phyloP scores from a whole-genome alignment of 2,888 invertebrate species.

The Drosophila niveifrons region DNA sequence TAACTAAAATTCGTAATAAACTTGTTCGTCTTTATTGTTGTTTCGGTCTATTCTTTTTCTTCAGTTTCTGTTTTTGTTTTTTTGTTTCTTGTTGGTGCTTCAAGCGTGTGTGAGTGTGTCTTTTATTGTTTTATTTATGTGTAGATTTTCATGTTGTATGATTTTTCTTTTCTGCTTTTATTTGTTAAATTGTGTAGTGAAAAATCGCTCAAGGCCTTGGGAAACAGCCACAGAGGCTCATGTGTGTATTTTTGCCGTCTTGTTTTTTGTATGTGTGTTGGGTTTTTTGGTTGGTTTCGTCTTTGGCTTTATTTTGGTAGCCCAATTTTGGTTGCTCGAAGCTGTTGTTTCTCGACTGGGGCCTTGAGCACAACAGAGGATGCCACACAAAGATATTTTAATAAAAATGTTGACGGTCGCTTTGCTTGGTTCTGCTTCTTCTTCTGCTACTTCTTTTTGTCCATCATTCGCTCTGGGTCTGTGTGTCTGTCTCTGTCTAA shows the following conservation, averaged over 20 bases:
- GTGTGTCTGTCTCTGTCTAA: not conserved
- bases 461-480: not conserved
- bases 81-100: no score
- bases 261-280: slow-evolving; percentile 34
- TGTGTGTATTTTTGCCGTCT: slow-evolving; percentile 23
- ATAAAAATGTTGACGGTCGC: slow-evolving; percentile 55
- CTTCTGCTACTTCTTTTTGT: not conserved
- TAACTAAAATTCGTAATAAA: slow-evolving; percentile 81
- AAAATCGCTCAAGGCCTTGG: slow-evolving; percentile 72
- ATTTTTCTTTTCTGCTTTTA: slow-evolving; percentile 64
- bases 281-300: slow-evolving; percentile 60
- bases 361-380: slow-evolving; percentile 46
- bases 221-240: slow-evolving; percentile 39
- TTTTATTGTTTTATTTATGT: slow-evolving; percentile 82
- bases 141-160: slow-evolving; percentile 64
- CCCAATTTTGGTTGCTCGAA: slow-evolving; percentile 74
- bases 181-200: slow-evolving; percentile 80
- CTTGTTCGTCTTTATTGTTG: slow-evolving; percentile 60
- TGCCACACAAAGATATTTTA: slow-evolving; percentile 53
- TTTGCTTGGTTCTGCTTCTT: slow-evolving; percentile 1
- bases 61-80: slow-evolving; percentile 25
- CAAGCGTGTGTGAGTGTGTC: slow-evolving; percentile 41
- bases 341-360: slow-evolving; percentile 48
- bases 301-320: slow-evolving; percentile 71
- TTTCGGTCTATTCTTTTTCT: slow-evolving; percentile 15